Percentiles rank a stretch among this genome's conserved stretches.
Evolutionary conservation across 2,797 vertebrate genomes (phyloP).

Genomic region (Mus spretus): DNA sequence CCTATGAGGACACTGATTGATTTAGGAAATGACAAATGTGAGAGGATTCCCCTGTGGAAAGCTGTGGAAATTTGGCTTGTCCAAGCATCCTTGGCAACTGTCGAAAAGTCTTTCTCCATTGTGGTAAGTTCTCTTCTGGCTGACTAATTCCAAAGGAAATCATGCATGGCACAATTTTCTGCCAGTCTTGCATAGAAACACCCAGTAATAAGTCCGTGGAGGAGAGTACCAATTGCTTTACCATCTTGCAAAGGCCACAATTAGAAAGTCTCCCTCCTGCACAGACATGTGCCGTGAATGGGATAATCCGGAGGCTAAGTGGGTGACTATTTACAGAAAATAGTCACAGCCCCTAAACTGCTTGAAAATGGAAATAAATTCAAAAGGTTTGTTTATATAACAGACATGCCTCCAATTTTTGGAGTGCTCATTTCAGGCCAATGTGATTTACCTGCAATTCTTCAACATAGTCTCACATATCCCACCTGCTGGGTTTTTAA

Average conservation of each 20-base stretch:
- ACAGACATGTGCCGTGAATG: not conserved
- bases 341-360: not conserved
- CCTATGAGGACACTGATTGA: conserved; percentile 61
- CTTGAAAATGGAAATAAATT: not conserved
- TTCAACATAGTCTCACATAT: not conserved
- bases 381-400: conserved; percentile 14
- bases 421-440: not conserved
- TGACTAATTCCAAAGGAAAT: conserved; percentile 71
- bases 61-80: conserved; percentile 69
- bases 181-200: conserved; percentile 71
- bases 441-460: not conserved
- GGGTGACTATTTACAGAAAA: not conserved
- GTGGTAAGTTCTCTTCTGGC: conserved; percentile 62
- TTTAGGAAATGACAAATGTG: conserved; percentile 67
- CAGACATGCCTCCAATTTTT: not conserved
- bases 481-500: not conserved
- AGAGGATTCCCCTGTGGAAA: conserved; percentile 61
- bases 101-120: conserved; percentile 56
- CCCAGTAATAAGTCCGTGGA: conserved; percentile 54
- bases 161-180: conserved; percentile 62
- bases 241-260: conserved; percentile 31
- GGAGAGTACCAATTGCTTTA: conserved; percentile 62
- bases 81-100: conserved; percentile 74
- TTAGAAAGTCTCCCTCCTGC: conserved; percentile 36
- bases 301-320: not conserved